Base-by-base conservation (phyloP, 1,140 invertebrate genomes). In the Leptonema lineaticorne region DNA sequence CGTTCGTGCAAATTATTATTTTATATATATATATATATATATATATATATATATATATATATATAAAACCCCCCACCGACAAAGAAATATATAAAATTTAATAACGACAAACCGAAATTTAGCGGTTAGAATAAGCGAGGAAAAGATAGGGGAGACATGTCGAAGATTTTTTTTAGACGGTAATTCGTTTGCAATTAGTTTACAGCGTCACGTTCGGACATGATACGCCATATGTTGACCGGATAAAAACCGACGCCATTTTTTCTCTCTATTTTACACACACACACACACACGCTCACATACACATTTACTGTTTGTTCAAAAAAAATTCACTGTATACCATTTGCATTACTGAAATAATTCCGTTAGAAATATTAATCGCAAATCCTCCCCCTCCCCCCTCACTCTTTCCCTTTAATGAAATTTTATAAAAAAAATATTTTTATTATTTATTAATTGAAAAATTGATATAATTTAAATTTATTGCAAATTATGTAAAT, bases 101-200 rank as follows among this genome's bases (percentile, higher is more conserved):
- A 41, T 41, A 41, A 41, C 37, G 9, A 14, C 11, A 41, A 11
- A 2, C 9, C 37, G 48, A 20, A 9, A 53, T 20, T 53, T 53
- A 20, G n/a, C 37, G 37, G 37, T 16, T 16, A 41, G 16, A 16
- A 16, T 9, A 41, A 41, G 28, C 18, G 18, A 20, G 18, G 27
- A 57, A 59, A 11, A 22, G 59, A 29, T 45, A 27, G 30, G 59
- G 63, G 63, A 56, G 41, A 56, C n/a, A n/a, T 46, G 48, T 45
- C 50, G 57, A 37, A 27, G 33, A n/a, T 45, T 71, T 71, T 70
- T 71, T 71, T 68, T 62, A 62, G 63, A 48, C 60, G 66, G 70
- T 57, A 68, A 71, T 71, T 71, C 60, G 63, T 68, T 71, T 58
- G 67, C 70, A 71, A 71, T 71, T 71, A 71, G 70, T 62, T 68